These are phyloP conservation scores for Procambarus virginalis DNA, from an alignment of 1,140 invertebrate species.

Conservation along the genomic window DNA sequence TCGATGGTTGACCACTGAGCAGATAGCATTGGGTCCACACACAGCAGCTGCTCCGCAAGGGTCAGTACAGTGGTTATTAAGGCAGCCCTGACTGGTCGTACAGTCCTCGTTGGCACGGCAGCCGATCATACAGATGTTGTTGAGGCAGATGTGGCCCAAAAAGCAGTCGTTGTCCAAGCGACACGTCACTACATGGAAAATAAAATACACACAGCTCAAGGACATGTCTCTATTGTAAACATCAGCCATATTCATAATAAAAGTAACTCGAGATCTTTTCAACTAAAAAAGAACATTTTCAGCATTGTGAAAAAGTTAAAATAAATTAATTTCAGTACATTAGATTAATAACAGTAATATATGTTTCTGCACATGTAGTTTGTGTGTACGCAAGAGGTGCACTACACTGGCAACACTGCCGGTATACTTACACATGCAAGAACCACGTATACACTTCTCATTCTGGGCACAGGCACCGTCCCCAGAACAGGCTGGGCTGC, in stretches of 20 bases:
- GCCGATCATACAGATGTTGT: constrained; percentile 88
- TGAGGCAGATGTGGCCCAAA: constrained; percentile 89
- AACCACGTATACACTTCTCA: constrained; percentile 88
- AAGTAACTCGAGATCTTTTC: too few relatives aligned
- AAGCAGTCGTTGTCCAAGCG: constrained; percentile 93
- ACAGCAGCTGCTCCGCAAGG: constrained; percentile 81
- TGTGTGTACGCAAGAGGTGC: too few relatives aligned
- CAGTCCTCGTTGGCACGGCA: constrained; percentile 92
- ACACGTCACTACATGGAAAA: constrained; percentile 82
- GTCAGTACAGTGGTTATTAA: constrained; percentile 87
- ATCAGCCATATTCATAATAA: too few relatives aligned
- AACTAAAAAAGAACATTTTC: too few relatives aligned
- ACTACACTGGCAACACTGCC: background rate
- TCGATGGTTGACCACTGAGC: constrained; percentile 83
- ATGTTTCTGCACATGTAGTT: background rate
- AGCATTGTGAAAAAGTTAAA: background rate
- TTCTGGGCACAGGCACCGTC: constrained; percentile 92
- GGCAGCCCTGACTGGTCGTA: constrained; percentile 85
- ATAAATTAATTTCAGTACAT: background rate
- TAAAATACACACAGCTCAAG: background rate
- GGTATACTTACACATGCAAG: constrained; percentile 84
- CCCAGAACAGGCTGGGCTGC: constrained; percentile 82
- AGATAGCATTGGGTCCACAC: constrained; percentile 86
- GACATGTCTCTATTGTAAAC: background rate
- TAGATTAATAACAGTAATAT: background rate